A percentile compares a stretch with the other conserved stretches of the same genome.
Evolutionary conservation across 2,797 vertebrate species (phyloP).

Genomic region (Microctenopoma stevenorrisi): DNA sequence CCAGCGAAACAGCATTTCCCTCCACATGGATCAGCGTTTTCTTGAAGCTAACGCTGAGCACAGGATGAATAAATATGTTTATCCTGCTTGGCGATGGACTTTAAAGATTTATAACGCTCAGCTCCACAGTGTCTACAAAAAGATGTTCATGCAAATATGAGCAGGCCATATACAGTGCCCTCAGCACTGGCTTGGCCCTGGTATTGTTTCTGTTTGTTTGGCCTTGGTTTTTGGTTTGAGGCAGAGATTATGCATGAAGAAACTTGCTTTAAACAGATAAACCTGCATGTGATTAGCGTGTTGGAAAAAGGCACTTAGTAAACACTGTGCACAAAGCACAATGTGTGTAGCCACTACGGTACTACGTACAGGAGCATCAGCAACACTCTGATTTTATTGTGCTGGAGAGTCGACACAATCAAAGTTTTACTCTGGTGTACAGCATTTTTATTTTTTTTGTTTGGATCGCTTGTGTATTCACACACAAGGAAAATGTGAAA

Average conservation of each 20-base stretch:
- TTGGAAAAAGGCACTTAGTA: slow-evolving; percentile 6
- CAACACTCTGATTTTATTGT: neutral
- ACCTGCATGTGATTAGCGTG: neutral
- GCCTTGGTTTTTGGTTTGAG: slow-evolving; percentile 60
- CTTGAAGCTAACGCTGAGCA: slow-evolving; percentile 61
- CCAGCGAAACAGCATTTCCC: slow-evolving; percentile 55
- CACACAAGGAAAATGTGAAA: neutral
- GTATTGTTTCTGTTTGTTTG: slow-evolving; percentile 57
- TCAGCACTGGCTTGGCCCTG: slow-evolving; percentile 33
- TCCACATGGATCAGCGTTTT: slow-evolving; percentile 61
- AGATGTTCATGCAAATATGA: slow-evolving; percentile 67
- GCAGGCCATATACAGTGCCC: slow-evolving; percentile 46
- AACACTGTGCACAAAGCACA: neutral
- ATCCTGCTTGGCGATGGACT: slow-evolving; percentile 46
- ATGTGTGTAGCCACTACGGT: neutral
- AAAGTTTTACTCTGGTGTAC: neutral
- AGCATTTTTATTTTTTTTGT: neutral
- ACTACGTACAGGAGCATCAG: neutral
- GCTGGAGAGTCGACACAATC: neutral
- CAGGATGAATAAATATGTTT: slow-evolving; percentile 66
- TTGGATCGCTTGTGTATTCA: neutral
- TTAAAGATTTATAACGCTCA: slow-evolving; percentile 52
- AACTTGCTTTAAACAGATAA: slow-evolving; percentile 44
- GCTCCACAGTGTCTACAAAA: slow-evolving; percentile 39
- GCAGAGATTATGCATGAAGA: slow-evolving; percentile 46